Base-by-base conservation (phyloP, 2,797 vertebrate species). In the Leptodactylus fallax region DNA sequence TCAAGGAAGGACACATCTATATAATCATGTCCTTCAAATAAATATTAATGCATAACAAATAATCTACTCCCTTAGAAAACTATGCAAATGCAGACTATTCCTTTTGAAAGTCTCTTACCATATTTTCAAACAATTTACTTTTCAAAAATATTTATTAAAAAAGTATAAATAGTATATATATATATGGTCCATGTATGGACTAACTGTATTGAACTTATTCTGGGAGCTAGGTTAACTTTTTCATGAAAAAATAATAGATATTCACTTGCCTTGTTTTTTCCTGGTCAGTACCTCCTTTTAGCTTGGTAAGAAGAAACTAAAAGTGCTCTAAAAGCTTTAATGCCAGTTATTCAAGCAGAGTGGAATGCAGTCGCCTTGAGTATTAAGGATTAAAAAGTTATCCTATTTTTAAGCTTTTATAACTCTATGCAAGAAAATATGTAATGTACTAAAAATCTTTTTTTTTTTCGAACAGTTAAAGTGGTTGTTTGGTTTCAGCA, bases 241-340 rank as follows among this genome's bases (percentile, higher is more conserved):
- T 49, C 56, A 85, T 77, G 83, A 85, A 85, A 72, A 85, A 85
- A 85, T 84, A 36, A 84, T 60, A 84, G 55, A 19, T 25, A 60
- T 84, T 56, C 21, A 76, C 83, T 49, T 76, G 21, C 71, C 83
- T 76, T 85, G 71, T 85, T 58, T 77, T 76, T 85, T 85, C 69
- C 55, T 85, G 83, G 83, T 85, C 83, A 85, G 55, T 85, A 47
- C 83, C 74, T 85, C 69, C 83, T 85, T 76, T 85, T 85, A 85
- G 61, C 83, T 85, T 77, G 14, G 53, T 61, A 61, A 85, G 36
- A 61, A 47, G 56, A 74, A 63, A 49, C 36, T 85, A 47, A 76
- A 74, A 77, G 25, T 51, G 21, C 71, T 85, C 56, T 85, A 85
- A 85, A 85, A 85, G 83, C 83, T 85, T 85, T 85, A 85, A 76